Base-by-base conservation (phyloP, 2,888 invertebrate genomes). In the Epirrhoe alternata region DNA sequence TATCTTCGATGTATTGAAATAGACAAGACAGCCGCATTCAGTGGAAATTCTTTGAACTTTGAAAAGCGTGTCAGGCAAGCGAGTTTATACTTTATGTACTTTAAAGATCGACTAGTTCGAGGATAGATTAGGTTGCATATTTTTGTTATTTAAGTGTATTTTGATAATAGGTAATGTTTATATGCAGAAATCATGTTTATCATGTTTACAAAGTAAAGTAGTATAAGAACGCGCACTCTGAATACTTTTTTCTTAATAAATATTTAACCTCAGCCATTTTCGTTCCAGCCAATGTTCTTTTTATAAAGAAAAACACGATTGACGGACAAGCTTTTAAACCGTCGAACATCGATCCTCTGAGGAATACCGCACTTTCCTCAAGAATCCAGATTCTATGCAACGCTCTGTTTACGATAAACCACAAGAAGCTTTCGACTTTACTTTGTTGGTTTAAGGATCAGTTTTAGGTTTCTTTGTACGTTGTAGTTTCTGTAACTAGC, bases 261-360 rank as follows among this genome's bases (percentile, higher is more conserved):
- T 30, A 59, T 38, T 49, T 49, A 50, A 61, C 53, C 59, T 53
- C 6, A 16, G 30, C 31, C 42, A 56, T 61, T 61, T 49, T 42
- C 38, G 17, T 52, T 52, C 42, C 49, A 58, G 38, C 53, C 60
- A 56, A 64, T 70, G 49, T 61, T 65, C 63, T 68, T 69, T 73
- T 68, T 63, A 63, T 64, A 66, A 66, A 68, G 57, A 61, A 68
- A 66, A 67, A 65, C 68, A 70, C 55, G 64, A 65, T 58, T 73
- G 74, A 79, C 66, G 66, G 74, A 74, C 64, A 72, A 67, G 70
- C 74, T 81, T 76, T 80, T 74, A 80, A 80, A 80, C 75, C 75
- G 70, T 71, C 73, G 68, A 70, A 72, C 74, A 75, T 74, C 73
- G 76, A 79, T 78, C 74, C 79, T 77, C 82, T 61, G 61, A 68